Evolutionary conservation across 2,797 vertebrate genomes (phyloP).

Genomic region (Scyliorhinus canicula): DNA sequence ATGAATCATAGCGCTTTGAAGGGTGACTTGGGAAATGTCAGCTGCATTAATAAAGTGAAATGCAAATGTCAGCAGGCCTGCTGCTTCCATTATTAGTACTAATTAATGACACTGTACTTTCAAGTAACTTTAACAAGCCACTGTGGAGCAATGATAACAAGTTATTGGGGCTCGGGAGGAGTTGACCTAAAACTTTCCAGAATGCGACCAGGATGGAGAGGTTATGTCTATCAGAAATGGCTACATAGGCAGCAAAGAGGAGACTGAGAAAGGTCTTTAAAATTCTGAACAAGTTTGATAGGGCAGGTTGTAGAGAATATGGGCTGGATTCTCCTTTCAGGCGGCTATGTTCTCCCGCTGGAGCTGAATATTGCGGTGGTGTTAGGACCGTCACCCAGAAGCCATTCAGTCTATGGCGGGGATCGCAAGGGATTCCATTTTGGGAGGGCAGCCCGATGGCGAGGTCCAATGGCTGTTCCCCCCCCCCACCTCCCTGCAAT

Average conservation of each 20-base stretch:
- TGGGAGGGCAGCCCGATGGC: too few species aligned
- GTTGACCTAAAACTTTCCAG: background rate
- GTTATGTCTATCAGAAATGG: background rate
- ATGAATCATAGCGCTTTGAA: slow-evolving; percentile 26
- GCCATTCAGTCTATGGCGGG: too few species aligned
- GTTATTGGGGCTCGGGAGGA: too few species aligned
- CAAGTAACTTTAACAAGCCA: background rate
- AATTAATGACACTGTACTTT: background rate
- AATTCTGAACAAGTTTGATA: background rate
- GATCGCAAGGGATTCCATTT: too few species aligned
- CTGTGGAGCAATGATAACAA: background rate
- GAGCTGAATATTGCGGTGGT: too few species aligned
- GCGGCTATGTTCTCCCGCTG: too few species aligned
- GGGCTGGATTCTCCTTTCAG: too few species aligned
- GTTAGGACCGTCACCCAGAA: too few species aligned
- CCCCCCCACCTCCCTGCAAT: too few species aligned
- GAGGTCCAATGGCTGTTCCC: too few species aligned
- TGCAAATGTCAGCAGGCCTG: background rate
- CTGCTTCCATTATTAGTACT: background rate
- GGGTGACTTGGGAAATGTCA: background rate
- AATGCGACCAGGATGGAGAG: background rate
- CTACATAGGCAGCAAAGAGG: background rate
- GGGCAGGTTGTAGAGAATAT: background rate
- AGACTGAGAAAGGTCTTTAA: background rate
- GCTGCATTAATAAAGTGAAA: background rate